Evolutionary conservation across 2,888 invertebrate genomes (phyloP), one percentile per base, ranked within the genome.

Genomic region (Pyrrhosoma nymphula): DNA sequence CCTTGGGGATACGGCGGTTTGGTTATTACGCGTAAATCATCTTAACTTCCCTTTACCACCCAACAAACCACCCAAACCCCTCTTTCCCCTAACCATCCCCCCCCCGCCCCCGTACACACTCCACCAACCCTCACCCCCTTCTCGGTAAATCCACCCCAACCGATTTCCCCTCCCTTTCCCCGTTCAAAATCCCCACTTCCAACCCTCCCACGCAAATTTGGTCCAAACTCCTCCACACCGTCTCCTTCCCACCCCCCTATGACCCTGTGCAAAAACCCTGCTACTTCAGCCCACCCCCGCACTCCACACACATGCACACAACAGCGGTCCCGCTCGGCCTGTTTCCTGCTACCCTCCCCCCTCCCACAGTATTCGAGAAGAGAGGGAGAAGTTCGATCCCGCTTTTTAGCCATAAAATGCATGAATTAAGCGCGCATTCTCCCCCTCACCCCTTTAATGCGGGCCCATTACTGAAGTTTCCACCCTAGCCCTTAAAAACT

Each of bases 21-120:
- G 93, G 93, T 93, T 93, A 93, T 93, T 93, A 93, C 69, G 69
- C 93, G 93, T 93, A 93, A 93, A 93, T 93, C 93, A 93, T 75
- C 93, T 93, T 93, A 47, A 93, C 93, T 93, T 93, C 93, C 93
- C n/a, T 39, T 0, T 16, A 8, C 47, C 55, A 23, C 2, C 63
- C 39, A 18, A 39, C 39, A 39, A 63, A 8, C 16, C 47, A 30
- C 47, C 35, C 90, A 55, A 69, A n/a, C 55, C 56, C 35, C 60
- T 10, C 35, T 26, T 35, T 23, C 35, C 56, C 10, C 20, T 18
- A n/a, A n/a, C n/a, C 47, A 2, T 8, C 26, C 35, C 39, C 23
- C 35, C 20, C 63, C 35, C 39, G 39, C 30, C 60, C 35, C 60
- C 2, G 20, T 63, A 35, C 35, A 30, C 90, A 20, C 6, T 30